phyloP scores from a whole-genome alignment of 2,113 vertebrate species.

The Scolopax mira region DNA sequence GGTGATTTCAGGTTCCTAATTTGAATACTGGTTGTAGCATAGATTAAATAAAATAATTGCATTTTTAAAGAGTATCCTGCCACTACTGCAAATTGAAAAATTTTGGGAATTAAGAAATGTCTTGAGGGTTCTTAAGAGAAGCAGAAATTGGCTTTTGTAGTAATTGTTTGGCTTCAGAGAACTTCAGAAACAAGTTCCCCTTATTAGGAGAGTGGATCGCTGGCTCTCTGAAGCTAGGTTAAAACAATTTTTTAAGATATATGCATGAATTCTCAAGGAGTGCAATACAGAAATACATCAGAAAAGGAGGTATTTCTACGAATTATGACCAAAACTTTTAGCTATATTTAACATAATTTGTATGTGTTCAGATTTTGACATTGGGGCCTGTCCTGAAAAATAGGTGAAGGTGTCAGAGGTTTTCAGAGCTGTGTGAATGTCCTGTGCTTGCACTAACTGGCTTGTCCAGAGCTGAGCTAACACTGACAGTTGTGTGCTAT shows the following conservation, averaged over 20 bases:
- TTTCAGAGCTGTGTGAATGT: background rate
- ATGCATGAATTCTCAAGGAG: background rate
- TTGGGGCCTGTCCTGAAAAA: background rate
- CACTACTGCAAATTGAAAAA: background rate
- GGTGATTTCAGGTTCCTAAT: background rate
- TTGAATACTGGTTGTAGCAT: background rate
- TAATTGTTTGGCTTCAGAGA: background rate
- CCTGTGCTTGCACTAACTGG: background rate
- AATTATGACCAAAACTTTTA: accelerated
- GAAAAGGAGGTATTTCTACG: background rate
- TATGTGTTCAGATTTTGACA: accelerated
- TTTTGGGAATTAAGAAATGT: background rate
- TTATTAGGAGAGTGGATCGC: background rate
- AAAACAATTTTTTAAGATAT: background rate
- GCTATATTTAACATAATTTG: background rate
- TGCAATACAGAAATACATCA: background rate
- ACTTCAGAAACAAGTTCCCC: background rate
- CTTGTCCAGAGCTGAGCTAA: background rate
- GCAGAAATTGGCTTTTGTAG: background rate
- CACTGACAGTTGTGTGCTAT: background rate
- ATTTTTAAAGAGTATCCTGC: background rate
- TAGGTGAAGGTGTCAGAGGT: background rate
- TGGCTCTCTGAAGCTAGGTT: background rate
- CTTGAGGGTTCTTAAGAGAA: background rate
- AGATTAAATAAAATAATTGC: background rate